These are phyloP conservation scores for Cyphomyrus plagiostoma DNA, from an alignment of 2,113 vertebrate genomes.

Conservation along the genomic window DNA sequence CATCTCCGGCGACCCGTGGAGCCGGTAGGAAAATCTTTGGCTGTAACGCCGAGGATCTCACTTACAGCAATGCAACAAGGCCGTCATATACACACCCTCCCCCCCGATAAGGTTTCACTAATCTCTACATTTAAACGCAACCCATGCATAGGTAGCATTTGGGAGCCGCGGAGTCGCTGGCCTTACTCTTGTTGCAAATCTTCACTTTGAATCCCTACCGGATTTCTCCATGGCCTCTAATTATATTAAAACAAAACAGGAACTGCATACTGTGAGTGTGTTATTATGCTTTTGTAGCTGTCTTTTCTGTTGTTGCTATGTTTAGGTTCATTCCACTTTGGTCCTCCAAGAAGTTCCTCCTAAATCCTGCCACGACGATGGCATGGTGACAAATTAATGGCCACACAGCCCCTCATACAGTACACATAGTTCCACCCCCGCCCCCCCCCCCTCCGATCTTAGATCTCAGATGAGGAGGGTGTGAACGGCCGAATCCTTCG, in stretches of 20 bases:
- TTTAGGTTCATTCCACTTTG: not conserved
- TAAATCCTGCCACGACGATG: not conserved
- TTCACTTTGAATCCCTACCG: not conserved
- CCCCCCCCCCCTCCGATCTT: not conserved
- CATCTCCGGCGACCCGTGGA: not conserved
- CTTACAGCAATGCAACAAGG: not conserved
- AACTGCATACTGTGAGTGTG: not conserved
- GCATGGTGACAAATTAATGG: slow-evolving; percentile 5
- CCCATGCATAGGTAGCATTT: not conserved
- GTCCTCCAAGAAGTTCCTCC: not conserved
- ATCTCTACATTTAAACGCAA: not conserved
- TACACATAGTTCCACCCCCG: not conserved
- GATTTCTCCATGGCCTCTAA: not conserved
- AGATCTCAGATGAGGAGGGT: not conserved
- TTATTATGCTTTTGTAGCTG: not conserved
- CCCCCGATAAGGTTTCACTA: not conserved
- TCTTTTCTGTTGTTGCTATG: not conserved
- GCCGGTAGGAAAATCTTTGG: not conserved
- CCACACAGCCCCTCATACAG: not conserved
- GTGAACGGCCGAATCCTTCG: not conserved
- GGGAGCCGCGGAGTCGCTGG: not conserved
- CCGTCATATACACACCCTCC: not conserved
- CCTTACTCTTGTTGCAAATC: not conserved
- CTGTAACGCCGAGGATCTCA: not conserved
- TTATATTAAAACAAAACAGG: not conserved